phyloP scores from a whole-genome alignment of 2,113 vertebrate species.

The Zapus hudsonius region DNA sequence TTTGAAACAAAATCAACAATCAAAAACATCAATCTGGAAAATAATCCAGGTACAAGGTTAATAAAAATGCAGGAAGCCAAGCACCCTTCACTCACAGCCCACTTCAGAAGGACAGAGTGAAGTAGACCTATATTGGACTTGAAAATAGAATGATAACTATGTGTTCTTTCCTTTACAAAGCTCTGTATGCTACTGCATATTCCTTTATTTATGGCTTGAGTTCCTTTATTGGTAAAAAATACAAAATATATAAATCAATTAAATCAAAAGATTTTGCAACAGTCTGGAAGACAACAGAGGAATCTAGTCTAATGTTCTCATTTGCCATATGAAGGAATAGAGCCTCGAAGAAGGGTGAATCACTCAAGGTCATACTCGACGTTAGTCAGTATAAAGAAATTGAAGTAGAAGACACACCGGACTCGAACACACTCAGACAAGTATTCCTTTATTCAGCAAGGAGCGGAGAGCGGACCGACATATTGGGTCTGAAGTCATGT shows the following conservation, averaged over 20 bases:
- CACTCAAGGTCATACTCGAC: not conserved
- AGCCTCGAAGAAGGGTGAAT: not conserved
- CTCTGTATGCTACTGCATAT: not conserved
- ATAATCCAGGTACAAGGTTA: not conserved
- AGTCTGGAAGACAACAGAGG: not conserved
- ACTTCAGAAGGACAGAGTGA: not conserved
- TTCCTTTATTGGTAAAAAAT: not conserved
- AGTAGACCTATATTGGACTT: not conserved
- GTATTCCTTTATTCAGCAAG: too few species aligned
- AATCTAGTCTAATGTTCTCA: not conserved
- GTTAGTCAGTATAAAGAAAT: too few species aligned
- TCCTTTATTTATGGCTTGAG: not conserved
- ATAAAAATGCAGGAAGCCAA: not conserved
- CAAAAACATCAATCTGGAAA: slow-evolving; percentile 33
- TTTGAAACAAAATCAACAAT: slow-evolving; percentile 29
- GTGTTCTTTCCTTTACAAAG: not conserved
- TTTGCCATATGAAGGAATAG: not conserved
- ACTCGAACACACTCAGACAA: too few species aligned
- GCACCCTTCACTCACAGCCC: not conserved
- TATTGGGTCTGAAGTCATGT: too few species aligned
- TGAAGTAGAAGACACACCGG: too few species aligned
- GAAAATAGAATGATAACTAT: not conserved
- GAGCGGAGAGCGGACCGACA: too few species aligned
- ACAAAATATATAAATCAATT: not conserved
- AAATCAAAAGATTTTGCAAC: not conserved